These are phyloP conservation scores for Macroteleia sp. DNA, from an alignment of 2,888 invertebrate species.

Conservation along the genomic window DNA sequence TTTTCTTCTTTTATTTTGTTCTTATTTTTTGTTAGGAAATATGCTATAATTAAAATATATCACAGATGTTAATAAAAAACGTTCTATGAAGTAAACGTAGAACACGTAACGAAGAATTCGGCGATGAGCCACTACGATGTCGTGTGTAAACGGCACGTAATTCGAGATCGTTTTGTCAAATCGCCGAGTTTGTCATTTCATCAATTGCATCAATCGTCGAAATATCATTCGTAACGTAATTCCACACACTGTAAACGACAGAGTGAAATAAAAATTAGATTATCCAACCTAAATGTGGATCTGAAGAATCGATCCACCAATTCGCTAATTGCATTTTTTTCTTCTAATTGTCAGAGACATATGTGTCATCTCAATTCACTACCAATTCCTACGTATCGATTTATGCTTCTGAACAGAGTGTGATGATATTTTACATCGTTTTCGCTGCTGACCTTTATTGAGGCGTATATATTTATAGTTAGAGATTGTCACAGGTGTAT, in stretches of 20 bases:
- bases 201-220: slow-evolving; percentile 56
- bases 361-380: slow-evolving; percentile 63
- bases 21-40: slow-evolving; percentile 73
- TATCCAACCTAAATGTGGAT: slow-evolving; percentile 46
- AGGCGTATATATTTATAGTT: slow-evolving; percentile 67
- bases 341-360: slow-evolving; percentile 52
- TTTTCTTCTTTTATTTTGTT: slow-evolving; percentile 57
- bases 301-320: slow-evolving; percentile 50
- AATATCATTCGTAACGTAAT: slow-evolving; percentile 60
- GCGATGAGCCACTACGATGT: slow-evolving; percentile 59
- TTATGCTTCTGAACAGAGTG: slow-evolving; percentile 68
- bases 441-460: slow-evolving; percentile 57
- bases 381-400: slow-evolving; percentile 74
- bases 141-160: slow-evolving; percentile 61
- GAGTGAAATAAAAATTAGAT: slow-evolving; percentile 57
- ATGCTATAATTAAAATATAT: slow-evolving; percentile 82
- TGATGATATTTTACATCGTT: slow-evolving; percentile 59
- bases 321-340: slow-evolving; percentile 59
- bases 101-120: slow-evolving; percentile 70
- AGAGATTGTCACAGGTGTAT: slow-evolving; percentile 79
- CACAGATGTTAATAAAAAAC: slow-evolving; percentile 82
- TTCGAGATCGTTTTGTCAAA: slow-evolving; percentile 55
- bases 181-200: slow-evolving; percentile 52
- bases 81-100: slow-evolving; percentile 74
- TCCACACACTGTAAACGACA: slow-evolving; percentile 62